Evolutionary conservation across 2,797 vertebrate species (phyloP), one percentile per base, ranked within the genome.

Genomic region (Lemur catta): DNA sequence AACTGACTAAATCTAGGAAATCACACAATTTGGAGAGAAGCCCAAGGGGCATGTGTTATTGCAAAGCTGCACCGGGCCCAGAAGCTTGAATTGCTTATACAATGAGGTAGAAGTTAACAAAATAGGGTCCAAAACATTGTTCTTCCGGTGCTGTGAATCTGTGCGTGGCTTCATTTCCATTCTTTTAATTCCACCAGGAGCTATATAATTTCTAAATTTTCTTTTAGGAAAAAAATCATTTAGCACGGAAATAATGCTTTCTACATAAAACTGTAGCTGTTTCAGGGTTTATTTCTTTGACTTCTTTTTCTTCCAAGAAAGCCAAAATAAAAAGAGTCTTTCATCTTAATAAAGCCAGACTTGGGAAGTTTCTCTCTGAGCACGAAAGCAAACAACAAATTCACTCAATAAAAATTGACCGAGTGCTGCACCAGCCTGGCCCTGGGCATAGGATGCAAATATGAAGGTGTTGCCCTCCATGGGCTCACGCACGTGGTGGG

Each of bases 191-290:
- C 95, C 87, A 93, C 91, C 33, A 87, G 93, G 96, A 95, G 89
- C 93, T 85, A 81, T 90, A 76, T 69, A 89, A 93, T 93, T 86
- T 96, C 93, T 96, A 87, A 75, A 97, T 95, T 95, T 97, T 89
- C 91, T 86, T 97, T 91, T 75, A 96, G 95, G 82, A 87, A 94
- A 79, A 94, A 93, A 94, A 89, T 92, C 81, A 89, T 88, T 96
- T 96, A 93, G 69, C 79, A 95, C 91, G 95, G 93, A 97, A 97
- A 95, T 95, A 96, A 93, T 84, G 79, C 65, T 89, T 96, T 95
- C 86, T 95, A 80, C 95, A 91, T 96, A 96, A 96, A 97, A 95
- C 52, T 57, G 24, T 89, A 55, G 79, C 75, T 89, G 43, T 93
- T 97, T 80, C 63, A 59, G 59, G 59, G 93, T 75, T 97, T 92